Conservation (phyloP, 2,113 vertebrate species). For the Oenanthe oenanthe region DNA sequence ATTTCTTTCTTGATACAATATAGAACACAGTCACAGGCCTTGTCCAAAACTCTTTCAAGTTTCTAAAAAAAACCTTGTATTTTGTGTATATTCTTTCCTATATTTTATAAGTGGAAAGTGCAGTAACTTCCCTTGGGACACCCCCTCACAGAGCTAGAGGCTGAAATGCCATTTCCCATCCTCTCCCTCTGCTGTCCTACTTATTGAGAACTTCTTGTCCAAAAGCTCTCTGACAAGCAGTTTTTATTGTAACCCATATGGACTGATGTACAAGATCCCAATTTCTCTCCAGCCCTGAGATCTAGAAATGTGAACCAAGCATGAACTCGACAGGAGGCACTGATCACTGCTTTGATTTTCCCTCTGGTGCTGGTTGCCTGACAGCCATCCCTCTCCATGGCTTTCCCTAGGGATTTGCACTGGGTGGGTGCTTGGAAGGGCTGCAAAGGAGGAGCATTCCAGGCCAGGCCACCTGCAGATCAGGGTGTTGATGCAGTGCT, state of each 20-base stretch:
- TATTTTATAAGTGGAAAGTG: not conserved
- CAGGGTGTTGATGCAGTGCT: not conserved
- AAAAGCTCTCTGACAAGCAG: not conserved
- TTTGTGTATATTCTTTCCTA: not conserved
- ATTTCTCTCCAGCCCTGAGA: not conserved
- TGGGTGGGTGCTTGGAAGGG: not conserved
- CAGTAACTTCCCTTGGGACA: not conserved
- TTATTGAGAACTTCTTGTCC: not conserved
- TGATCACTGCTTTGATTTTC: not conserved
- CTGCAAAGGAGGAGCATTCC: not conserved
- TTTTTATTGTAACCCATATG: not conserved
- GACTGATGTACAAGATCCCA: not conserved
- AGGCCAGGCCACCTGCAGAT: not conserved
- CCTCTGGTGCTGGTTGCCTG: not conserved
- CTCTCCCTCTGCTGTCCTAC: not conserved
- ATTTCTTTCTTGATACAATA: not conserved
- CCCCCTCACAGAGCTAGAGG: not conserved
- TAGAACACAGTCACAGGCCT: not conserved
- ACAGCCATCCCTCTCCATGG: not conserved
- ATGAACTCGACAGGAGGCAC: fast-evolving
- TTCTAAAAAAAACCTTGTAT: not conserved
- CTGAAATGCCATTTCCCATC: not conserved
- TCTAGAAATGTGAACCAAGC: not conserved
- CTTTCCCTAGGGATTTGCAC: not conserved
- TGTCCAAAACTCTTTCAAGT: not conserved